Evolutionary conservation across 2,797 vertebrate species (phyloP).

Genomic region (Acrossocheilus wenchowensis): DNA sequence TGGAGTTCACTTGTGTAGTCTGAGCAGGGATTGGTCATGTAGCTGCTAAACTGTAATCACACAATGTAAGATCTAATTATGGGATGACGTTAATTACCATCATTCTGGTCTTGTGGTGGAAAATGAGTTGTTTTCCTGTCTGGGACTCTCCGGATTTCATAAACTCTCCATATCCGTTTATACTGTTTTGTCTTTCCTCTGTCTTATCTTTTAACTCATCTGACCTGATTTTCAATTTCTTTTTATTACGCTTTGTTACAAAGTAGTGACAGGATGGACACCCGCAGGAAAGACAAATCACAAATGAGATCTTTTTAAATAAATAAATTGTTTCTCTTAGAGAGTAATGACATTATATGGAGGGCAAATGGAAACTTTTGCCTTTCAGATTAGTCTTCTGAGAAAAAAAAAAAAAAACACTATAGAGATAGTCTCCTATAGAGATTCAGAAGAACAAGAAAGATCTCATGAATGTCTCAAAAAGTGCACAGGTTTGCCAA

Average conservation of each 20-base stretch:
- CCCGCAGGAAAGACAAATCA: background rate
- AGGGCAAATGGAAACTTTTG: background rate
- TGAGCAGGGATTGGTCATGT: background rate
- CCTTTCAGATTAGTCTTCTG: background rate
- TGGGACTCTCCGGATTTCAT: constrained; percentile 13
- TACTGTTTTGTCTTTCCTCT: background rate
- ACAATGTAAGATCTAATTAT: constrained; percentile 19
- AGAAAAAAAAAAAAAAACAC: background rate
- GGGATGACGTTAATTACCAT: constrained; percentile 21
- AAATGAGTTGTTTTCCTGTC: constrained; percentile 6
- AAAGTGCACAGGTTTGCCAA: background rate
- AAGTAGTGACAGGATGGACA: background rate
- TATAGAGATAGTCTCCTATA: no score
- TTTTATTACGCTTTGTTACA: background rate
- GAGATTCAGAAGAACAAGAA: background rate
- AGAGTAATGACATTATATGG: background rate
- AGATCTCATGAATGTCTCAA: background rate
- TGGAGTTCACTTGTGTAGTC: background rate
- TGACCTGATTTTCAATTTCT: background rate
- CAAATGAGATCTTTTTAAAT: background rate
- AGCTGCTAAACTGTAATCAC: constrained; percentile 17
- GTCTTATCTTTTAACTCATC: background rate
- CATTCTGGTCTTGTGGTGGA: constrained; percentile 26
- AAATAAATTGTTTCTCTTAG: background rate
- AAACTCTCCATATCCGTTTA: background rate